Conservation (phyloP, 2,113 vertebrate species). For the Xiphophorus couchianus region DNA sequence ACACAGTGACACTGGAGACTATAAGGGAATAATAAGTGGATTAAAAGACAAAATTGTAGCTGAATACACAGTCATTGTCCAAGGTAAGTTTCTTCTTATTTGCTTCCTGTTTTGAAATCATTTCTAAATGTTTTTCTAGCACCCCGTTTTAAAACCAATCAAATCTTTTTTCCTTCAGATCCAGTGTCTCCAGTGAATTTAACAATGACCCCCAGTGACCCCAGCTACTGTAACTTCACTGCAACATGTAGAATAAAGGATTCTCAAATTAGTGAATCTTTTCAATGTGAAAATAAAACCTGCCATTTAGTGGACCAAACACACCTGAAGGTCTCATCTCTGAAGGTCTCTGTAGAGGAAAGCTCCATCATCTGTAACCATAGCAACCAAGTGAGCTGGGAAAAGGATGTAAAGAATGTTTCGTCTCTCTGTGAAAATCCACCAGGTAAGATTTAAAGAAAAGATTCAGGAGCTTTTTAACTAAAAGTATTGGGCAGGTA, state of each 20-base stretch:
- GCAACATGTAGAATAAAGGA: constrained; percentile 35
- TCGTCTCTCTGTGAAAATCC: background rate
- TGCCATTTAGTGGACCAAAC: constrained; percentile 17
- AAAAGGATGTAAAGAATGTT: accelerated
- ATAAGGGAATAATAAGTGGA: background rate
- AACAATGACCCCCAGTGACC: background rate
- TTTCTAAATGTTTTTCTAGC: accelerated
- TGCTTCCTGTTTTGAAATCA: background rate
- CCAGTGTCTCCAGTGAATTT: constrained; percentile 8
- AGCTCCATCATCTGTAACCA: constrained; percentile 42
- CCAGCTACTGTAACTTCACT: constrained; percentile 18
- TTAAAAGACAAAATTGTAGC: accelerated
- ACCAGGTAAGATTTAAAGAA: background rate
- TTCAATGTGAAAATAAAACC: background rate
- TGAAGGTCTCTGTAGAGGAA: background rate
- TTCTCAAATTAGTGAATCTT: constrained; percentile 13
- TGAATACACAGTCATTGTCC: constrained; percentile 2
- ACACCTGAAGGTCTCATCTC: background rate
- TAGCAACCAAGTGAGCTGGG: constrained; percentile 41
- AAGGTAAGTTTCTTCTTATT: background rate
- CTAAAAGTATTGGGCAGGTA: background rate
- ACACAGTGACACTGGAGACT: background rate
- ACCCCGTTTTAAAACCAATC: background rate
- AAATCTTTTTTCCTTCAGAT: constrained; percentile 11
- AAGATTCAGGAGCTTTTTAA: accelerated